These are phyloP conservation scores for Drosophila acutilabella DNA, from an alignment of 2,888 invertebrate genomes.

Conservation along the genomic window DNA sequence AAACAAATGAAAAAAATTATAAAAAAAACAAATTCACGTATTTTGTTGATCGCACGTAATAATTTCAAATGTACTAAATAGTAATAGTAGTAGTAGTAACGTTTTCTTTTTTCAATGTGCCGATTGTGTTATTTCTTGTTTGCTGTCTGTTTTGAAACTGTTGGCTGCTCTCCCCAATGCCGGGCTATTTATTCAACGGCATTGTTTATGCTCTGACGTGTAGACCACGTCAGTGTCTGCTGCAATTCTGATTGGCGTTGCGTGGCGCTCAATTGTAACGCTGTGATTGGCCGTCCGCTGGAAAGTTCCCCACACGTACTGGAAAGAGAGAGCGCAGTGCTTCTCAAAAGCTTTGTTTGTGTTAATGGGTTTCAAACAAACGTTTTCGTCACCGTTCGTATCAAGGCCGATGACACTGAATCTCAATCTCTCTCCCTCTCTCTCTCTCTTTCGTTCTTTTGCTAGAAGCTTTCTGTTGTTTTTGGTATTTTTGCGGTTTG, in stretches of 20 bases:
- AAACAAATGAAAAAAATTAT: conserved; percentile 24
- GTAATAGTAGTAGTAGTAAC: conserved; percentile 1
- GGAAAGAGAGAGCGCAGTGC: conserved; percentile 6
- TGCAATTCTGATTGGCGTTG: conserved; percentile 66
- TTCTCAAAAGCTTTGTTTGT: conserved; percentile 37
- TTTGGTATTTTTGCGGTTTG: conserved; percentile 9
- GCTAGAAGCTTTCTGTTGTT: conserved; percentile 9
- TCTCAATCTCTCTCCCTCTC: background rate
- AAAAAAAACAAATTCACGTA: conserved; percentile 18
- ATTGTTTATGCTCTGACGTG: conserved; percentile 63
- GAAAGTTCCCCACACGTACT: conserved; percentile 44
- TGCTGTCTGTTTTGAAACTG: conserved; percentile 82
- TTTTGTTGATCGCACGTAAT: conserved; percentile 41
- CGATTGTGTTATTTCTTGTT: conserved; percentile 70
- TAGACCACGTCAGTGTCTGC: conserved; percentile 64
- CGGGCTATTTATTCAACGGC: conserved; percentile 81
- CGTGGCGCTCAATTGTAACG: conserved; percentile 60
- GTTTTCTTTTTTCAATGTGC: conserved; percentile 37
- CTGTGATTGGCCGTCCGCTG: conserved; percentile 70
- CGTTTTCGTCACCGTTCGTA: conserved; percentile 27
- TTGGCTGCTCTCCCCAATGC: conserved; percentile 69
- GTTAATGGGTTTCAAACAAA: conserved; percentile 35
- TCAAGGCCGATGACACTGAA: conserved; percentile 52
- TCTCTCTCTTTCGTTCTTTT: background rate
- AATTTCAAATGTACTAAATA: conserved; percentile 19